These are phyloP conservation scores for Psilopogon haemacephalus DNA, from an alignment of 2,113 vertebrate species.

Conservation along the genomic window DNA sequence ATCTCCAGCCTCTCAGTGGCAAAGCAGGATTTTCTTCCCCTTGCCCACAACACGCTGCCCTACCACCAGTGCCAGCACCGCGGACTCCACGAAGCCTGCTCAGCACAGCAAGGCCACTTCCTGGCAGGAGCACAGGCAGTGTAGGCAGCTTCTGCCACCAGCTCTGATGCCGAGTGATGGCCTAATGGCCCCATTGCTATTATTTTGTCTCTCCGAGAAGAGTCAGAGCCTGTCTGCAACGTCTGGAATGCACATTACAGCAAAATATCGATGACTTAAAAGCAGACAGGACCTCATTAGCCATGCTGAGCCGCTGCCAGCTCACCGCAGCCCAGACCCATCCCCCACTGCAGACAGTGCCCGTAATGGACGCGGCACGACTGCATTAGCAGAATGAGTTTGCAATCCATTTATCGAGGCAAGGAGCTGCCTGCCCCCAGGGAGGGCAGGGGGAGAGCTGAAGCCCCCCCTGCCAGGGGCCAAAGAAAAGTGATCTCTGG, in stretches of 20 bases:
- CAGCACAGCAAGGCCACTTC: not conserved
- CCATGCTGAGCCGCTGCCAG: not conserved
- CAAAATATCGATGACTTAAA: slow-evolving; percentile 68
- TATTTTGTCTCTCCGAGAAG: slow-evolving; percentile 64
- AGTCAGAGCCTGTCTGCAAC: slow-evolving; percentile 58
- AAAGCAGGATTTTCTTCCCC: not conserved
- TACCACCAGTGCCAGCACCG: not conserved
- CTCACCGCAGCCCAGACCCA: not conserved
- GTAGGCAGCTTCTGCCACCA: slow-evolving; percentile 9
- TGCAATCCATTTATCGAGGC: slow-evolving; percentile 45
- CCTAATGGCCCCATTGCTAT: slow-evolving; percentile 72
- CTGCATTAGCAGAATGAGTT: slow-evolving; percentile 43
- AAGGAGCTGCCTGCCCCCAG: not conserved
- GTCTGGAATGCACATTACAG: slow-evolving; percentile 65
- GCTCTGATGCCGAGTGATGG: slow-evolving; percentile 55
- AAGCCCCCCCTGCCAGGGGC: not conserved
- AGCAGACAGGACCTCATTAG: slow-evolving; percentile 66
- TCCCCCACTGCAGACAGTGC: not conserved
- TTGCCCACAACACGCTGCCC: fast-evolving
- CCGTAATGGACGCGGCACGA: slow-evolving; percentile 4
- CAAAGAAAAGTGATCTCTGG: not conserved
- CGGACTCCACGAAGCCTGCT: not conserved
- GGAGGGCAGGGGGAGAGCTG: not conserved
- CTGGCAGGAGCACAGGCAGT: not conserved
- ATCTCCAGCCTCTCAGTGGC: not conserved